phyloP scores from a whole-genome alignment of 2,113 vertebrate genomes.

The Coptodon bakossiorum region DNA sequence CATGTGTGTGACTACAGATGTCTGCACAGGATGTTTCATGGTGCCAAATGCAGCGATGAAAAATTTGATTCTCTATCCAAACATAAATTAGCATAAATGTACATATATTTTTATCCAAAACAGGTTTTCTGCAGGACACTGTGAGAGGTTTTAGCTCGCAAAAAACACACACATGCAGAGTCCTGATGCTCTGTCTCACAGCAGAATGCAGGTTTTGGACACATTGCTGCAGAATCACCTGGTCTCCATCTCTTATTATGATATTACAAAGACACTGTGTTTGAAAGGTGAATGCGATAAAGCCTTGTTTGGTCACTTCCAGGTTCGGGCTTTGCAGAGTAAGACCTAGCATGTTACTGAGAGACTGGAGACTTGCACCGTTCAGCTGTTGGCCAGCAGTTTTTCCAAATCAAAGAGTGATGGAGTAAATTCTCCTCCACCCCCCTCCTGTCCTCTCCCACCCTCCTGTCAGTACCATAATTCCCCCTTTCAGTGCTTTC shows the following conservation, averaged over 20 bases:
- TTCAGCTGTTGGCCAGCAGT: constrained; percentile 14
- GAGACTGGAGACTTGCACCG: neutral
- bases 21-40: neutral
- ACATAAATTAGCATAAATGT: neutral
- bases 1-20: neutral
- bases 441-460: neutral
- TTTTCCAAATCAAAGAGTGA: constrained; percentile 17
- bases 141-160: neutral
- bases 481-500: neutral
- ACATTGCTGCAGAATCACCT: constrained; percentile 31
- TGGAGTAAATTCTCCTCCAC: constrained; percentile 27
- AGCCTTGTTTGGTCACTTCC: constrained; percentile 36
- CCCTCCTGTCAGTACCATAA: neutral
- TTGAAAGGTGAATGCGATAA: neutral
- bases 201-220: constrained; percentile 34
- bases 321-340: constrained; percentile 8
- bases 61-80: neutral
- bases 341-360: constrained; percentile 18
- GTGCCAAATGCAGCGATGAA: neutral
- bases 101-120: neutral
- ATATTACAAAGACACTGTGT: neutral
- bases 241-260: constrained; percentile 5
- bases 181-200: constrained; percentile 20
- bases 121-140: neutral
- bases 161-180: neutral